These are phyloP conservation scores for Drosophila busckii DNA, from an alignment of 1,140 invertebrate genomes.

Conservation along the genomic window DNA sequence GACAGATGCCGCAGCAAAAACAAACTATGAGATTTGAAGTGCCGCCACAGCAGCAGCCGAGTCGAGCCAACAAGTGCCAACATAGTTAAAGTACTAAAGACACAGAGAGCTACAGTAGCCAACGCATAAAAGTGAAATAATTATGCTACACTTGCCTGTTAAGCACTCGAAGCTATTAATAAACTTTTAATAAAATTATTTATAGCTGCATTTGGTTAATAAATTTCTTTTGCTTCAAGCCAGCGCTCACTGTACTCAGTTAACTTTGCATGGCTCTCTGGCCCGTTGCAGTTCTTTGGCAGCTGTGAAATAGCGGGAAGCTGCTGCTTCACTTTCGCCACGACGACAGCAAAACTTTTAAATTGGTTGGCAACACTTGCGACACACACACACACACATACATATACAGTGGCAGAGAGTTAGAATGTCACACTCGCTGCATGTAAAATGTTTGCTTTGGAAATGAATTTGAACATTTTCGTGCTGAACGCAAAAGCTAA, in stretches of 20 bases:
- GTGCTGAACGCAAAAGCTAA: constrained; percentile 17
- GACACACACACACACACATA: constrained; percentile 20
- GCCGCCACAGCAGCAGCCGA: constrained; percentile 47
- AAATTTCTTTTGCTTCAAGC: no score
- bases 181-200: neutral
- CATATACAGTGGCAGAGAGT: constrained; percentile 8
- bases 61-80: constrained; percentile 69
- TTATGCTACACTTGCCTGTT: neutral
- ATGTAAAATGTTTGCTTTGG: constrained; percentile 70
- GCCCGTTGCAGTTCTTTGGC: constrained; percentile 61
- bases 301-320: constrained; percentile 52
- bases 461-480: constrained; percentile 76
- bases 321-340: constrained; percentile 62
- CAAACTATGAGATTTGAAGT: constrained; percentile 69
- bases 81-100: constrained; percentile 29
- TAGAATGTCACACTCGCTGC: constrained; percentile 16
- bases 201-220: constrained; percentile 9
- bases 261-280: no score
- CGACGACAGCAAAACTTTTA: constrained; percentile 69
- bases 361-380: constrained; percentile 77
- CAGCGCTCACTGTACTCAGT: constrained; percentile 36
- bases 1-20: constrained; percentile 53
- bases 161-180: neutral
- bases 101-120: constrained; percentile 6
- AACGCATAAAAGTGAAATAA: neutral